Evolutionary conservation across 2,888 invertebrate species (phyloP).

Genomic region (Gastrophysa polygoni): DNA sequence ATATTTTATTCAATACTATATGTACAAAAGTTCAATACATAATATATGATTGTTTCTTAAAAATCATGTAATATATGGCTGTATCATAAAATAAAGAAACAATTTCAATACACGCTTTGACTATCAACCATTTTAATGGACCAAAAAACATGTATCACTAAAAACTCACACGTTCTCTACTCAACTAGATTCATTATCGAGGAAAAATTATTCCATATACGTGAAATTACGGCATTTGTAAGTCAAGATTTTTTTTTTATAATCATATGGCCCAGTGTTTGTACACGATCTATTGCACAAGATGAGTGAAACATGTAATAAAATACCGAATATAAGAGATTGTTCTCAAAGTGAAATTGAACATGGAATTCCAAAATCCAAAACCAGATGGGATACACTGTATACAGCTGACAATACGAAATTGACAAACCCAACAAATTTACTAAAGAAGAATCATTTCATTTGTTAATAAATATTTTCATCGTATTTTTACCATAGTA

Average conservation of each 20-base stretch:
- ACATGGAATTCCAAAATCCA: too few relatives aligned
- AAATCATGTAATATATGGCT: slow-evolving; percentile 43
- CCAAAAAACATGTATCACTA: slow-evolving; percentile 28
- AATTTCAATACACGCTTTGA: slow-evolving; percentile 23
- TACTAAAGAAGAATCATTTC: too few relatives aligned
- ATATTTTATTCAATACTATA: slow-evolving; percentile 40
- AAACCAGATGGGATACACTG: too few relatives aligned
- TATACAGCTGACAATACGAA: too few relatives aligned
- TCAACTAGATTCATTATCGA: neutral
- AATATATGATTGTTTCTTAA: slow-evolving; percentile 40
- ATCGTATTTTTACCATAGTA: too few relatives aligned
- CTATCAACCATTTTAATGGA: slow-evolving; percentile 23
- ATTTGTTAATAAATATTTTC: too few relatives aligned
- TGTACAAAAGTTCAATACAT: slow-evolving; percentile 40
- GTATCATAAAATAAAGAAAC: slow-evolving; percentile 31
- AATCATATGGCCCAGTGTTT: slow-evolving; percentile 4
- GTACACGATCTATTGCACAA: slow-evolving; percentile 8
- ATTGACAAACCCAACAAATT: too few relatives aligned
- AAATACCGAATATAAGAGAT: neutral
- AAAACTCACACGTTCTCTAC: slow-evolving; percentile 30
- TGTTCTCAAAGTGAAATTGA: too few relatives aligned
- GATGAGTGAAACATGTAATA: neutral
- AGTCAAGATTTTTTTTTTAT: neutral
- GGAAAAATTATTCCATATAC: neutral
- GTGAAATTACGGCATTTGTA: neutral